Conservation (phyloP, 2,888 invertebrate genomes). For the Fragum whitleyi region DNA sequence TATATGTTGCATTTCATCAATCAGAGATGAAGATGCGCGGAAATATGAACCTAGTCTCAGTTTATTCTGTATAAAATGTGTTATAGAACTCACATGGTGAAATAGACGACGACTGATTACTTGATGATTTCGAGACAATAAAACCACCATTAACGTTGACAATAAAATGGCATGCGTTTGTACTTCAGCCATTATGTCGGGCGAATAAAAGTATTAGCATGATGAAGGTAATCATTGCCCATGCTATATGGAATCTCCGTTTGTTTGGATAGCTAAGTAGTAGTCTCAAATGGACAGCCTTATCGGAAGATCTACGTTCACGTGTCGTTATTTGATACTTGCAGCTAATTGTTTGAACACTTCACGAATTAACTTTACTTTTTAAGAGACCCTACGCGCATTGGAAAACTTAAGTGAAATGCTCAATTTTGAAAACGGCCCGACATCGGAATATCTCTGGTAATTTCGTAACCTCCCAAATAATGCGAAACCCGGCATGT, state of each 20-base stretch:
- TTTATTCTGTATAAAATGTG: too few species aligned
- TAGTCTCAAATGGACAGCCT: slow-evolving; percentile 29
- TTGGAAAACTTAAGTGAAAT: too few species aligned
- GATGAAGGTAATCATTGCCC: slow-evolving; percentile 24
- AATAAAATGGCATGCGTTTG: slow-evolving; percentile 18
- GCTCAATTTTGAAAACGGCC: too few species aligned
- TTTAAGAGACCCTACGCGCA: too few species aligned
- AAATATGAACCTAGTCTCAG: too few species aligned
- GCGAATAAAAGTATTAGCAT: slow-evolving; percentile 7
- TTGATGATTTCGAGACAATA: slow-evolving; percentile 8
- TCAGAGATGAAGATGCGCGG: too few species aligned
- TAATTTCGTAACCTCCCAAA: too few species aligned
- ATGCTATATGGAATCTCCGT: slow-evolving; percentile 9
- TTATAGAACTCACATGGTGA: not conserved
- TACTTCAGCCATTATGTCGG: slow-evolving; percentile 6
- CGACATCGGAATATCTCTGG: too few species aligned
- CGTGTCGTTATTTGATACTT: slow-evolving; percentile 1
- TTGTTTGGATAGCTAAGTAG: slow-evolving; percentile 47
- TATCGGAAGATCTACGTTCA: slow-evolving; percentile 22
- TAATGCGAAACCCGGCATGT: too few species aligned
- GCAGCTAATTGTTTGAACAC: not conserved
- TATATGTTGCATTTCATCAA: too few species aligned
- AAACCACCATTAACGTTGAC: slow-evolving; percentile 6
- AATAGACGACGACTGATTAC: not conserved
- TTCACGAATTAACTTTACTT: too few species aligned